Conservation (phyloP, 2,888 invertebrate genomes). For the Limnephilus rhombicus region DNA sequence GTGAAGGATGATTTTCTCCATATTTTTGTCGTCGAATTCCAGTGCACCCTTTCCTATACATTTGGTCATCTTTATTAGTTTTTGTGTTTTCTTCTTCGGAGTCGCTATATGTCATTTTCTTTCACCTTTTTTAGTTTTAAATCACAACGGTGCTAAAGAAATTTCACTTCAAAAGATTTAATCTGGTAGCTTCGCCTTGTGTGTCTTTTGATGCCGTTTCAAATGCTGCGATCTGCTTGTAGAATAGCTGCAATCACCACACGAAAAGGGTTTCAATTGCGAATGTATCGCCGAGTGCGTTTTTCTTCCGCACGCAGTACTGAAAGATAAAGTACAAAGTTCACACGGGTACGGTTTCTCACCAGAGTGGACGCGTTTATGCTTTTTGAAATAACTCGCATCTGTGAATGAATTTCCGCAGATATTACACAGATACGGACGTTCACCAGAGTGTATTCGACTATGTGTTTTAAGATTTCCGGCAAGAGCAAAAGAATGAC, state of each 20-base stretch:
- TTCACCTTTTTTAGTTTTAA: too few species aligned
- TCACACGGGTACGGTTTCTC: slow-evolving; percentile 21
- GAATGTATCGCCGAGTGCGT: slow-evolving; percentile 7
- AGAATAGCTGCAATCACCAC: neutral
- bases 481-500: slow-evolving; percentile 69
- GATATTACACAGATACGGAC: slow-evolving; percentile 72
- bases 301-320: slow-evolving; percentile 3
- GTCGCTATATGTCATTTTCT: too few species aligned
- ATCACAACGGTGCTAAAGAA: too few species aligned
- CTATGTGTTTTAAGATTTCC: slow-evolving; percentile 71
- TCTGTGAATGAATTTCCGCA: neutral
- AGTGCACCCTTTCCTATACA: too few species aligned
- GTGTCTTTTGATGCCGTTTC: slow-evolving; percentile 13
- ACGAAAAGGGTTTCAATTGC: slow-evolving; percentile 4
- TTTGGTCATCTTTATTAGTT: too few species aligned
- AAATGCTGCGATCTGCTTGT: slow-evolving; percentile 12
- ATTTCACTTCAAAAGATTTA: too few species aligned
- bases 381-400: slow-evolving; percentile 11
- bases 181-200: neutral
- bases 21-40: too few species aligned
- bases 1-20: too few species aligned
- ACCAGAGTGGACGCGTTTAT: slow-evolving; percentile 6
- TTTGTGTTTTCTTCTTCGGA: too few species aligned
- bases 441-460: slow-evolving; percentile 74
- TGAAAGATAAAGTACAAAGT: neutral